Percentiles rank a stretch among this genome's conserved stretches.
Evolutionary conservation across 2,113 vertebrate genomes (phyloP).

Genomic region (Tinamus guttatus): DNA sequence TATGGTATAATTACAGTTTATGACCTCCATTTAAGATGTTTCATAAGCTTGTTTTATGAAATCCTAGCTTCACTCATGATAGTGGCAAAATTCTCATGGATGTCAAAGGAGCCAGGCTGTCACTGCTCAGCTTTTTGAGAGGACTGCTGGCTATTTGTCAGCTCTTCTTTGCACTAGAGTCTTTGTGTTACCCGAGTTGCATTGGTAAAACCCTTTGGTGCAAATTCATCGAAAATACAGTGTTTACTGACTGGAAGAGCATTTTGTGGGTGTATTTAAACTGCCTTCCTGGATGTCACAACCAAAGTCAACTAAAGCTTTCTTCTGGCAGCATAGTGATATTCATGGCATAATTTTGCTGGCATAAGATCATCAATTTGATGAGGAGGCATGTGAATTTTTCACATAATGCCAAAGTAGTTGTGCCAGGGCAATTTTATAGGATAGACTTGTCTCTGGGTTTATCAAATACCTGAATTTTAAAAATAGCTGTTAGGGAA

Average conservation of each 20-base stretch:
- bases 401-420: not conserved
- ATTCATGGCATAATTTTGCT: not conserved
- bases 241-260: not conserved
- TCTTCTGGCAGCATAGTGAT: not conserved
- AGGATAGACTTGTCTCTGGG: fast-evolving
- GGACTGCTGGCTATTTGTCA: not conserved
- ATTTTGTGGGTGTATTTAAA: not conserved
- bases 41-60: conserved; percentile 18
- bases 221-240: not conserved
- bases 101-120: not conserved
- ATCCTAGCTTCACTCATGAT: not conserved
- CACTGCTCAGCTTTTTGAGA: not conserved
- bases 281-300: not conserved
- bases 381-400: not conserved
- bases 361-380: not conserved
- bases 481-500: not conserved
- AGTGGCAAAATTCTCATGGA: not conserved
- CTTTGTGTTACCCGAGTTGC: not conserved
- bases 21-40: not conserved
- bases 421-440: fast-evolving
- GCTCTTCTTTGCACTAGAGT: not conserved
- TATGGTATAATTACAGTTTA: not conserved
- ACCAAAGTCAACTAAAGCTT: not conserved
- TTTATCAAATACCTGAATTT: not conserved
- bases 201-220: not conserved